A percentile compares a stretch with the other conserved stretches of the same genome.
These are phyloP conservation scores for Sycophaga agraensis DNA, from an alignment of 1,140 invertebrate species.

Conservation along the genomic window DNA sequence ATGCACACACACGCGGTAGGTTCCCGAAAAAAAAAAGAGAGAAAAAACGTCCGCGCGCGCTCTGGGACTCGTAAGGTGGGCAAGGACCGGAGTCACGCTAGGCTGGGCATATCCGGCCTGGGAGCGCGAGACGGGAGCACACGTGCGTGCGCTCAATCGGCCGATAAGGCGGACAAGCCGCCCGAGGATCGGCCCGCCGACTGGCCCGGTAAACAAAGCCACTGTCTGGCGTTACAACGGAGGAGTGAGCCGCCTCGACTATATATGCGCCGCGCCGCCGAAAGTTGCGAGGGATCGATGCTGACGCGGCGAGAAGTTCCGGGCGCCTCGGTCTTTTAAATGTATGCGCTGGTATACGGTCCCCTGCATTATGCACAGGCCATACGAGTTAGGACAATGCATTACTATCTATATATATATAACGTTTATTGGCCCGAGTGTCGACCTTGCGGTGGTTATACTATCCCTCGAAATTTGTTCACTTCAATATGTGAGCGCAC, in stretches of 20 bases:
- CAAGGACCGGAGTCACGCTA: constrained; percentile 50
- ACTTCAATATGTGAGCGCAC: too few species aligned
- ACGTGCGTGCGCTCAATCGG: not conserved
- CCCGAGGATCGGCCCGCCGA: not conserved
- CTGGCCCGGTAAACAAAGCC: not conserved
- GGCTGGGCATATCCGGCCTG: constrained; percentile 48
- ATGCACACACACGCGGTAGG: too few species aligned
- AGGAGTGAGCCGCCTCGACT: not conserved
- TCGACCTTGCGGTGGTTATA: too few species aligned
- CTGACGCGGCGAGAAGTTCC: too few species aligned
- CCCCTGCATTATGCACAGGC: too few species aligned
- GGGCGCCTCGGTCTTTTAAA: too few species aligned
- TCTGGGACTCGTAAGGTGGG: not conserved
- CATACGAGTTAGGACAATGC: too few species aligned
- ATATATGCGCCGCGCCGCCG: not conserved
- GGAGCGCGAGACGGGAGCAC: constrained; percentile 3
- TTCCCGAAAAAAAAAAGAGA: not conserved
- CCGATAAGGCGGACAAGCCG: constrained; percentile 24
- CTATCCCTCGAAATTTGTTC: too few species aligned
- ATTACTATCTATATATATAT: too few species aligned
- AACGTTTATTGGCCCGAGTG: too few species aligned
- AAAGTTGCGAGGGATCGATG: not conserved
- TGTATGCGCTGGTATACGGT: too few species aligned
- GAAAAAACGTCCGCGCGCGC: constrained; percentile 5
- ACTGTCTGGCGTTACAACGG: not conserved